Base-by-base conservation (phyloP, 2,797 vertebrate genomes). In the Paedocypris micromegethes region DNA sequence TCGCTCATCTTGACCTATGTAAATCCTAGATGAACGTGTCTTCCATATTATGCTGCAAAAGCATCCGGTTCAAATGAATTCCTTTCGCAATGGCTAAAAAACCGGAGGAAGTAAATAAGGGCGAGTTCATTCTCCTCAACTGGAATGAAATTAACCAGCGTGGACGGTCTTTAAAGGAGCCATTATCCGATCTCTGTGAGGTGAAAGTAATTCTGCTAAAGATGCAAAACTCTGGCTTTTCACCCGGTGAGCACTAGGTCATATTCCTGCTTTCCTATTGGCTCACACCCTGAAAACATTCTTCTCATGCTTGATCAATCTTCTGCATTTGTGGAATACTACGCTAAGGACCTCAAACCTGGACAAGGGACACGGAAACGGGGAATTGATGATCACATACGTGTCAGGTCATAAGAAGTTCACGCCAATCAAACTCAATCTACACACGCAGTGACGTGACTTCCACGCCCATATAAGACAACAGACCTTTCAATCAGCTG, bases 131-230 rank as follows among this genome's bases (percentile, higher is more conserved):
- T 86, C 82, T 77, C 77, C 79, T 85, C 66, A 70, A 76, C 77
- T 78, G 78, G 80, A 82, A 84, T 78, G 66, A 87, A 85, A 87
- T 69, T 85, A 85, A 84, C 79, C 74, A 77, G 67, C 83, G 82
- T 84, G 80, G 84, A 83, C 79, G 77, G 80, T 0, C 69, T 79
- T 84, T 83, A 87, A 89, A 87, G 83, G 77, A 67, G 46, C 75
- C 80, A 86, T 88, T 89, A 87, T 88, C 73, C 80, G 79, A 64
- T 78, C 74, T 80, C 81, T 83, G 81, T 85, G 86, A 87, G 81
- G 85, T 88, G 87, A 88, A 85, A 89, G 87, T 88, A 89, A 91
- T 88, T 66, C 80, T 79, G 85, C 80, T 86, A 83, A 88, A 88
- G 83, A 84, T 77, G 60, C 79, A 63, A 59, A 65, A 79, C 81